Base-by-base conservation (phyloP, 2,888 invertebrate species). In the Spicauda simplicius region DNA sequence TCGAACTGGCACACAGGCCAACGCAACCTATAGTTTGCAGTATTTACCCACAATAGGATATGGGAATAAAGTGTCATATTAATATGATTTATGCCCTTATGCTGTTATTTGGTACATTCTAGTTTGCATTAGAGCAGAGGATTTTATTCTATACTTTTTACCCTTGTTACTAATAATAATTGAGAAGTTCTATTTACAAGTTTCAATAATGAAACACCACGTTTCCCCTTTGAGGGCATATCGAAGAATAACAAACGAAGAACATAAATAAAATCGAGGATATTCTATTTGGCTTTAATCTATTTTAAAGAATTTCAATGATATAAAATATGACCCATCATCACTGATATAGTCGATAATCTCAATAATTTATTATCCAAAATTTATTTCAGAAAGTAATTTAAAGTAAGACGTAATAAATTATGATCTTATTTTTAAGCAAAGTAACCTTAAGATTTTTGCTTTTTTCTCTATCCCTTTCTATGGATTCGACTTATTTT, bases 281-380 rank as follows among this genome's bases (percentile, higher is more conserved):
- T n/a, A n/a, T n/a, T n/a, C n/a, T n/a, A n/a, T n/a, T 25, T 5
- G 5, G 25, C 25, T 2, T 4, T 25, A 25, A 25, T 25, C 25
- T 25, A 2, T 25, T 4, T 25, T 2, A 25, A 25, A 25, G 25
- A 25, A 25, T 76, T 48, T 30, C n/a, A 16, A 50, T 41, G 48
- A 48, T 45, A 48, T 8, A 20, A 45, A 25, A 48, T 48, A 59
- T 48, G 18, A 25, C 25, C 6, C 48, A 2, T 48, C 45, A 14
- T 25, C 20, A 59, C 16, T 12, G 48, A 59, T 59, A 48, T 59
- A 59, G 59, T 59, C 59, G 18, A 50, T 33, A 30, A 58, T 57
- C 57, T 64, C 25, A 52, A 64, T 57, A 58, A 64, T 64, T 64
- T 64, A 58, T 57, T 58, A 41, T 25, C 57, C 64, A 4, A 30